A percentile compares a stretch with the other conserved stretches of the same genome.
phyloP scores from a whole-genome alignment of 2,888 invertebrate species.

The Mythimna albipuncta region DNA sequence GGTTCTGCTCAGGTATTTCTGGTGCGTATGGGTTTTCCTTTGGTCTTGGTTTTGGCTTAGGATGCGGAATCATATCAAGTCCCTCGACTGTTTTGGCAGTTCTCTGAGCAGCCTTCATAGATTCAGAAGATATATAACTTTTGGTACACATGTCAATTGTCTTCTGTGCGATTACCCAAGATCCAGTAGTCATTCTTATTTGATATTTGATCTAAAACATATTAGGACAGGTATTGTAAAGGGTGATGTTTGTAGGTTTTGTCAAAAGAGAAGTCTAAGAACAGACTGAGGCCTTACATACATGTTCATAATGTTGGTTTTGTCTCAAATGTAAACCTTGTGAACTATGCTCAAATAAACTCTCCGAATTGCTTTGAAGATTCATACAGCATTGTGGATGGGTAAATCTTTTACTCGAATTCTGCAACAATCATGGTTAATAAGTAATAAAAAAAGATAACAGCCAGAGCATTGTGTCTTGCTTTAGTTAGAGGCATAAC shows the following conservation, averaged over 20 bases:
- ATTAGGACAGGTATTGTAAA: neutral
- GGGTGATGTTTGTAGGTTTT: neutral
- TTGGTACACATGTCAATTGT: neutral
- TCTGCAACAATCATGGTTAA: slow-evolving; percentile 1
- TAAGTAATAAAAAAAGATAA: neutral
- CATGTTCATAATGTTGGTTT: slow-evolving; percentile 1
- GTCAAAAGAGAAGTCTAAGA: neutral
- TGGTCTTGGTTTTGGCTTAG: slow-evolving; percentile 14
- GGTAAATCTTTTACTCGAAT: slow-evolving; percentile 7
- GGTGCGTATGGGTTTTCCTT: slow-evolving; percentile 15
- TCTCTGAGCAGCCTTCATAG: neutral
- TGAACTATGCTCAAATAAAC: neutral
- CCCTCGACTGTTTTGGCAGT: neutral
- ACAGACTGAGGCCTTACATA: neutral
- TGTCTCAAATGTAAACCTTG: neutral
- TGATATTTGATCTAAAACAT: slow-evolving; percentile 27
- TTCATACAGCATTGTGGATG: slow-evolving; percentile 7
- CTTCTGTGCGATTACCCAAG: slow-evolving; percentile 1
- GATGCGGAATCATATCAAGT: slow-evolving; percentile 31
- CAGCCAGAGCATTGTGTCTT: neutral
- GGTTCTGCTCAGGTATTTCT: slow-evolving; percentile 41
- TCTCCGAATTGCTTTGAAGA: neutral
- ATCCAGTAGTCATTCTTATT: neutral
- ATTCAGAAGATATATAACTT: slow-evolving; percentile 5
- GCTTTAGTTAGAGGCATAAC: neutral